A percentile compares a stretch with the other conserved stretches of the same genome.
phyloP scores from a whole-genome alignment of 1,140 invertebrate genomes.

The Phortica variegata region DNA sequence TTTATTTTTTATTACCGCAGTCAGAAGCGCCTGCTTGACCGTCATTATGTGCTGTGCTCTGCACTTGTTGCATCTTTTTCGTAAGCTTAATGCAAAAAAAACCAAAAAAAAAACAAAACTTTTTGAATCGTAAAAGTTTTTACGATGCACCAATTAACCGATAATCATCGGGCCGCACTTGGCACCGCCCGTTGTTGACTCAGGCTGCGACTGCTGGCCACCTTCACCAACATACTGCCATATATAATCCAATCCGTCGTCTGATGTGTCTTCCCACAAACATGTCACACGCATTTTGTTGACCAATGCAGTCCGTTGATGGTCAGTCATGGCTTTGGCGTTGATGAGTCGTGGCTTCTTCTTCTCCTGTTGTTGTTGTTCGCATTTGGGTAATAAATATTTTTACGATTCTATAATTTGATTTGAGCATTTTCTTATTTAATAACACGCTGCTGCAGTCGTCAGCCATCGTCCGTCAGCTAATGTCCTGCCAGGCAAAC shows the following conservation, averaged over 20 bases:
- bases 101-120: too few relatives aligned
- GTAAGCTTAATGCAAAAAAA: conserved; percentile 16
- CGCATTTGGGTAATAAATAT: conserved; percentile 41
- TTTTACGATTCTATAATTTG: conserved; percentile 57
- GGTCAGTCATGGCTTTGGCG: too few relatives aligned
- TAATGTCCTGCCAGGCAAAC: background rate
- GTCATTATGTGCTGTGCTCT: background rate
- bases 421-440: conserved; percentile 48
- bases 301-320: too few relatives aligned
- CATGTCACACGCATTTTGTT: too few relatives aligned
- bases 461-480: conserved; percentile 8
- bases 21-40: too few relatives aligned
- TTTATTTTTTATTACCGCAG: too few relatives aligned
- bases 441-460: conserved; percentile 25
- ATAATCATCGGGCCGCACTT: conserved; percentile 55
- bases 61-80: conserved; percentile 25
- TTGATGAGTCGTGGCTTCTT: too few relatives aligned
- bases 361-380: too few relatives aligned
- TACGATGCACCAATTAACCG: conserved; percentile 52
- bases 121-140: conserved; percentile 51
- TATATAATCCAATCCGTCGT: too few relatives aligned
- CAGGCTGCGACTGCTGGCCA: background rate
- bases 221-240: background rate
- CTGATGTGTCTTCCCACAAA: too few relatives aligned
- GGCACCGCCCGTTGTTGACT: conserved; percentile 20